Base-by-base conservation (phyloP, 2,888 invertebrate genomes). In the Phyllotreta cruciferae region DNA sequence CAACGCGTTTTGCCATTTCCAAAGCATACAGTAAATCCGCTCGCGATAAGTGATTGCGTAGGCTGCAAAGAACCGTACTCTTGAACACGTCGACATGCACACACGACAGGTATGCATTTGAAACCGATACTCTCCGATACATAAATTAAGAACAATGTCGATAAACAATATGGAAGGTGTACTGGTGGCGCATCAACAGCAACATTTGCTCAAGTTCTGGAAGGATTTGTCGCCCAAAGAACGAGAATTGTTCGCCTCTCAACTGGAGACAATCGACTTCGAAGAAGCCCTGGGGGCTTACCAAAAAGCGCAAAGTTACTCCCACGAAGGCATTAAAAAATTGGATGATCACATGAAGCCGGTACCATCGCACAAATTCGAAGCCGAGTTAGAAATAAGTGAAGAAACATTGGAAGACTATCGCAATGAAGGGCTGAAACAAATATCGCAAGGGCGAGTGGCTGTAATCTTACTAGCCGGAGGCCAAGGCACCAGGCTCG, bases 401-500 rank as follows among this genome's bases (percentile, higher is more conserved):
- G 72, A 82, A 0, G 88, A 89, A 0, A 34, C 60, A 35, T 39
- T 71, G 90, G 78, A 83, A 13, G 81, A 84, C 10, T 96, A 94
- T 75, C 87, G 90, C 75, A 82, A 83, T 8, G 83, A 87, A 71
- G 97, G 90, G 71, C 71, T 85, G n/a, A 77, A 80, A 62, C 85
- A 85, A 68, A 84, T 89, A 41, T 80, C 86, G 0, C 78, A 84
- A 50, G 85, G 86, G 6, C 86, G 85, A 79, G 93, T 94, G 53
- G 98, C 93, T 52, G 96, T 97, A 11, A 81, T 99, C 60, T 84
- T 99, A 1, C 85, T 99, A 80, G 98, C 98, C 45, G 99, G 99
- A 36, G 99, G 99, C 2, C 98, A 99, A 81, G 99, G 98, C 1
- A 98, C 98, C 0, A 86, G 99, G 56, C 85, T 99, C 1, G 99